Conservation (phyloP, 2,888 invertebrate genomes). For the Drosophila ustulata region DNA sequence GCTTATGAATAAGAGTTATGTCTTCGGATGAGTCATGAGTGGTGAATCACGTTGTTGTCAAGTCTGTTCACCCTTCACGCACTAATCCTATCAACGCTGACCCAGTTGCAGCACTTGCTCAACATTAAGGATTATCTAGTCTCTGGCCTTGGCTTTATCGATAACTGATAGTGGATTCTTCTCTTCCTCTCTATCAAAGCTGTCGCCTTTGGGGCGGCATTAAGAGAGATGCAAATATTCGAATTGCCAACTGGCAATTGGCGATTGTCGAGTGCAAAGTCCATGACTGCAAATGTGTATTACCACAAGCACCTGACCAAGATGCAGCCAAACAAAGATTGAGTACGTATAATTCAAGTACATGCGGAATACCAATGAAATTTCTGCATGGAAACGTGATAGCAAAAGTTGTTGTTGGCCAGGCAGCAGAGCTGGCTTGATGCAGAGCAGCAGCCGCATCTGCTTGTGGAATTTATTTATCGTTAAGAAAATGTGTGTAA, state of each 20-base stretch:
- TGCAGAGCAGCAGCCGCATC: conserved; percentile 64
- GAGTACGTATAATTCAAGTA: conserved; percentile 63
- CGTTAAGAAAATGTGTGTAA: conserved; percentile 78
- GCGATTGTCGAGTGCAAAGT: conserved; percentile 27
- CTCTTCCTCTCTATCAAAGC: not conserved
- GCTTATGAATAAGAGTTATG: conserved; percentile 1
- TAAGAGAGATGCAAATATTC: conserved; percentile 52
- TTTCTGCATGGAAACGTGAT: conserved; percentile 81
- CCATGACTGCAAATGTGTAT: conserved; percentile 16
- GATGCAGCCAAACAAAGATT: conserved; percentile 9
- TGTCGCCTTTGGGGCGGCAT: conserved; percentile 38
- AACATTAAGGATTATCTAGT: conserved; percentile 11
- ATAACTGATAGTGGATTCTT: not conserved
- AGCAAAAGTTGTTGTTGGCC: conserved; percentile 64
- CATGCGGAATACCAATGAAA: conserved; percentile 71
- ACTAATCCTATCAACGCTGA: conserved; percentile 32
- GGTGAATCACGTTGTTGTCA: conserved; percentile 16
- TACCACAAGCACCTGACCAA: conserved; percentile 11
- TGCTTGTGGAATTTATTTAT: conserved; percentile 78
- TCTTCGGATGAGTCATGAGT: conserved; percentile 22
- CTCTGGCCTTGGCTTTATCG: conserved; percentile 15
- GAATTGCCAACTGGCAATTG: conserved; percentile 25
- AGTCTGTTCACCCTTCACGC: not conserved
- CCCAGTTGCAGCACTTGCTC: conserved; percentile 29
- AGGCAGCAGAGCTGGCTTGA: conserved; percentile 31